phyloP scores from a whole-genome alignment of 2,797 vertebrate genomes.

The Rhinogobio ventralis region DNA sequence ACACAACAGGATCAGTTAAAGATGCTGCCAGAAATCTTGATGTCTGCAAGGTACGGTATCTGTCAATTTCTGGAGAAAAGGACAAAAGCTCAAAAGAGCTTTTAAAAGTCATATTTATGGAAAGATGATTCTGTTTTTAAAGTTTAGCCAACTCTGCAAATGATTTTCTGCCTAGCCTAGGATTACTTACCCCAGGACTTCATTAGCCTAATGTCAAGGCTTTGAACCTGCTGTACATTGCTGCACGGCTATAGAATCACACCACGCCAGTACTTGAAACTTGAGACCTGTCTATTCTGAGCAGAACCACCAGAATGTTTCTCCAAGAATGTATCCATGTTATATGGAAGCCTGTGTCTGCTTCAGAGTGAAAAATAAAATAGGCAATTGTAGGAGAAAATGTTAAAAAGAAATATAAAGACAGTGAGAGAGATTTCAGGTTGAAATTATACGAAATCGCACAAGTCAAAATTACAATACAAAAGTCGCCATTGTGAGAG shows the following conservation, averaged over 20 bases:
- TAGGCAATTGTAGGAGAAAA: not conserved
- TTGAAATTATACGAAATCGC: not conserved
- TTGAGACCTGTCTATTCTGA: constrained; percentile 61
- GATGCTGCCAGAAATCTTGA: constrained; percentile 2
- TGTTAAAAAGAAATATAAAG: not conserved
- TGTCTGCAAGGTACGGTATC: not conserved
- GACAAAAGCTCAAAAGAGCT: not conserved
- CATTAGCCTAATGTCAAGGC: not conserved
- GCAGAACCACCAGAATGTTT: constrained; percentile 50
- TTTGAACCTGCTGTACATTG: constrained; percentile 35
- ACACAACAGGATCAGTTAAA: not conserved
- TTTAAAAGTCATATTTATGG: not conserved
- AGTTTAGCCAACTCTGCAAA: not conserved
- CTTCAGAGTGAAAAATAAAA: not conserved
- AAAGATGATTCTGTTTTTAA: not conserved
- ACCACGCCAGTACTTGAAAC: constrained; percentile 52
- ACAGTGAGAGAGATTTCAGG: too few relatives aligned
- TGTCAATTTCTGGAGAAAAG: not conserved
- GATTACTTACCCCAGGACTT: not conserved
- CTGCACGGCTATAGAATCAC: constrained; percentile 24
- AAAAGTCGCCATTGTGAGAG: not conserved
- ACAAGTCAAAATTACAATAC: not conserved
- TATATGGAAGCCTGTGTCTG: not conserved
- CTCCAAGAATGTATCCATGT: constrained; percentile 15
- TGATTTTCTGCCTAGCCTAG: not conserved